Base-by-base conservation (phyloP, 1,140 invertebrate genomes). In the Drosophila auraria region DNA sequence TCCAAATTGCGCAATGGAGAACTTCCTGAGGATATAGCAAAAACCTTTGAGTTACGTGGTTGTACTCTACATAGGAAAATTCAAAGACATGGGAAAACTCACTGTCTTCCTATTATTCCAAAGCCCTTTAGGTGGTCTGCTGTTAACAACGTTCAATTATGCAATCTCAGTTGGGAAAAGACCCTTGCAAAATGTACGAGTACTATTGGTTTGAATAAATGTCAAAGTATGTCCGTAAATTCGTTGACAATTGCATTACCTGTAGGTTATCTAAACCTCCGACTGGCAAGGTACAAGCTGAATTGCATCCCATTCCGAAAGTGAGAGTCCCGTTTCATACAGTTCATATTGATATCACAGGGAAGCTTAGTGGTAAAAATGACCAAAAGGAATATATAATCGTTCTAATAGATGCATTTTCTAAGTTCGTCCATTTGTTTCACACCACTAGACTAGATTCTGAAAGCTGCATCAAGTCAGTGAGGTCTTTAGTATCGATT, bases 311-410 rank as follows among this genome's bases (percentile, higher is more conserved):
- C n/a, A 58, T 66, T 54, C 27, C 4, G 27, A 53, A 53, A 42
- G 54, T 57, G 17, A 25, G 9, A 12, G 15, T 42, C 14, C 54
- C 20, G 17, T 58, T 33, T 20, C 45, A 49, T 44, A 58, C 44
- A 36, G 44, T 68, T 25, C 44, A 40, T 56, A 51, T 58, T n/a
- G 45, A 58, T 27, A 53, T 53, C 11, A 36, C 40, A 44, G 51
- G 62, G 25, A 69, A 69, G 49, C 36, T 60, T 42, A 60, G 47
- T 33, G 47, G 56, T 27, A 69, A 60, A 49, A 68, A 44, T 50
- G 23, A 59, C 20, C 20, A 20, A 20, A 20, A 20, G 20, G 20
- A 20, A 20, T 20, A 20, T 20, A 20, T 20, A 20, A 20, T 20
- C 20, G 17, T 57, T 12, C 30, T 38, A 68, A 33, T 68, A 42